phyloP scores from a whole-genome alignment of 2,113 vertebrate species.

The Pachycephala philippinensis region DNA sequence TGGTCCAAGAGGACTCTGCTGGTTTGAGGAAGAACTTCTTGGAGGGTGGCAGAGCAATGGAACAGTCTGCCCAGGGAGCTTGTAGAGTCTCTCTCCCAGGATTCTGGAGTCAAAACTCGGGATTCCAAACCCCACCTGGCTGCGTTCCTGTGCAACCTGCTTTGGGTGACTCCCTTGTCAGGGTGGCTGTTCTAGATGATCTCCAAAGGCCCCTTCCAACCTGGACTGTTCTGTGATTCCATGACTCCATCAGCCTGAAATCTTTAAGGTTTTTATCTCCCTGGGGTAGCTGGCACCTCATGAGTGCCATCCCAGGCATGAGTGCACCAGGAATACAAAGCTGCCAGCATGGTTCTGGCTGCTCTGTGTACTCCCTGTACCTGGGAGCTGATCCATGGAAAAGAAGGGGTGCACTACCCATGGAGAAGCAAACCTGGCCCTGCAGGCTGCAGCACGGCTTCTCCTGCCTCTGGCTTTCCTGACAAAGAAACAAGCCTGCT shows the following conservation, averaged over 20 bases:
- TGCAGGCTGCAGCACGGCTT: neutral
- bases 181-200: neutral
- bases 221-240: accelerated
- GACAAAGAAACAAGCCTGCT: neutral
- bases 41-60: neutral
- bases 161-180: neutral
- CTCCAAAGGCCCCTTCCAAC: neutral
- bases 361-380: neutral
- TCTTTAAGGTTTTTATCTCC: neutral
- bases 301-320: neutral
- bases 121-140: neutral
- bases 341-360: neutral
- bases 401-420: neutral
- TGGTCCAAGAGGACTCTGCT: neutral
- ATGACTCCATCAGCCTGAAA: neutral
- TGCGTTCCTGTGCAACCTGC: neutral
- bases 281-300: neutral
- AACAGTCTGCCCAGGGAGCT: neutral
- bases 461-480: neutral
- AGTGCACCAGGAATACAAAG: neutral
- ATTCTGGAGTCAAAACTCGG: neutral
- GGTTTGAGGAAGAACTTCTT: neutral
- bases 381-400: neutral
- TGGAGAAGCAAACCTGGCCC: neutral
- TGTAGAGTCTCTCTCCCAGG: neutral